Evolutionary conservation across 2,888 invertebrate genomes (phyloP).

Genomic region (Melangyna quadrimaculata): DNA sequence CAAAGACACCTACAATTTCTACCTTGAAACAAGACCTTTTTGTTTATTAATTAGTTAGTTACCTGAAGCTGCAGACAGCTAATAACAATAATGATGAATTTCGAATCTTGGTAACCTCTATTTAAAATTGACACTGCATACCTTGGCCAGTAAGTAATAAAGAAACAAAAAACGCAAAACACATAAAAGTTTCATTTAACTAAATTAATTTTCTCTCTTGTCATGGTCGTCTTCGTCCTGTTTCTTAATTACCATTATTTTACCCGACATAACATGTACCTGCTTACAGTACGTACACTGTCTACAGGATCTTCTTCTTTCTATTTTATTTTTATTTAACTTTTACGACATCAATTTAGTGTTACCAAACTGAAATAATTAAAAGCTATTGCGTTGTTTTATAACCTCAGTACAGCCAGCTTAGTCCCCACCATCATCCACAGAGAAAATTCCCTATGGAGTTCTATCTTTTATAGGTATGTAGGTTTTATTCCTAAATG

Average conservation of each 20-base stretch:
- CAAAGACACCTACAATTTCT: not conserved
- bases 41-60: not conserved
- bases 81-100: not conserved
- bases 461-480: not conserved
- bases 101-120: conserved; percentile 1
- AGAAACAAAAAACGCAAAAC: not conserved
- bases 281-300: no score
- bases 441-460: not conserved
- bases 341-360: conserved; percentile 38
- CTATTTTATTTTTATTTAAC: not conserved
- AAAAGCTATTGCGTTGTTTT: conserved; percentile 41
- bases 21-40: not conserved
- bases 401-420: not conserved
- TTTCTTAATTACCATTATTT: conserved; percentile 34
- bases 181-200: not conserved
- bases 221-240: not conserved
- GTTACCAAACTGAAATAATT: conserved; percentile 41
- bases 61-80: not conserved
- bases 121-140: not conserved
- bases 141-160: not conserved
- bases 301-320: not conserved
- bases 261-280: not conserved
- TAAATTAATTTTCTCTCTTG: conserved; percentile 35
- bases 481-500: not conserved
- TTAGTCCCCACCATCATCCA: no score